Conservation (phyloP, 2,888 invertebrate species). For the Folsomia manolachei region DNA sequence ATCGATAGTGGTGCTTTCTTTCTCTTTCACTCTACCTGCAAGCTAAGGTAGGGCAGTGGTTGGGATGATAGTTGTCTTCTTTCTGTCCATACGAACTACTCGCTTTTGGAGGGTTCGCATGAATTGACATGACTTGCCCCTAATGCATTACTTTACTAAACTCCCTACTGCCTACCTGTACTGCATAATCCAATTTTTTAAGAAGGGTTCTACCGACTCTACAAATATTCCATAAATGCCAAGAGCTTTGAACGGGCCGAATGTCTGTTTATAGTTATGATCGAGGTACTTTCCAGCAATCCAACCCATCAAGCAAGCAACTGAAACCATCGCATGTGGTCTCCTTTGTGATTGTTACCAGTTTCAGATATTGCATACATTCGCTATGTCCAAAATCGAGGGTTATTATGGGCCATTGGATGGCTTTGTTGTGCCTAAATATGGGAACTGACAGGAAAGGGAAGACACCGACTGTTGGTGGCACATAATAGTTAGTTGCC, state of each 20-base stretch:
- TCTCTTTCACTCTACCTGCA: not conserved
- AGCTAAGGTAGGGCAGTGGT: not conserved
- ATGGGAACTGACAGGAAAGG: not conserved
- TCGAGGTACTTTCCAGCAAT: not conserved
- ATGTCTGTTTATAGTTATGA: not conserved
- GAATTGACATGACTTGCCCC: not conserved
- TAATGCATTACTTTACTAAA: not conserved
- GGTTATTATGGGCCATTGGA: not conserved
- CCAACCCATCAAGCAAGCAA: not conserved
- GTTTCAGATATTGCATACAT: not conserved
- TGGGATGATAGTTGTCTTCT: not conserved
- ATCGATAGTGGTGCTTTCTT: too few relatives aligned
- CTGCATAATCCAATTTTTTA: not conserved
- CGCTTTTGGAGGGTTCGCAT: not conserved
- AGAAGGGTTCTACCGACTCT: not conserved
- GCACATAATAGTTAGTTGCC: not conserved
- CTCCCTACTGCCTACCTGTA: not conserved
- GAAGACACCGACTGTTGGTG: not conserved
- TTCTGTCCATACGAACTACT: not conserved
- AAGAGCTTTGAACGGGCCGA: not conserved
- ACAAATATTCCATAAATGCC: not conserved
- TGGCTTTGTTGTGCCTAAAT: not conserved
- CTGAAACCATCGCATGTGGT: not conserved
- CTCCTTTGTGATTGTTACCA: not conserved
- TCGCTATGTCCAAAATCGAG: not conserved